Evolutionary conservation across 2,113 vertebrate genomes (phyloP).

Genomic region (Formicarius rufipectus): DNA sequence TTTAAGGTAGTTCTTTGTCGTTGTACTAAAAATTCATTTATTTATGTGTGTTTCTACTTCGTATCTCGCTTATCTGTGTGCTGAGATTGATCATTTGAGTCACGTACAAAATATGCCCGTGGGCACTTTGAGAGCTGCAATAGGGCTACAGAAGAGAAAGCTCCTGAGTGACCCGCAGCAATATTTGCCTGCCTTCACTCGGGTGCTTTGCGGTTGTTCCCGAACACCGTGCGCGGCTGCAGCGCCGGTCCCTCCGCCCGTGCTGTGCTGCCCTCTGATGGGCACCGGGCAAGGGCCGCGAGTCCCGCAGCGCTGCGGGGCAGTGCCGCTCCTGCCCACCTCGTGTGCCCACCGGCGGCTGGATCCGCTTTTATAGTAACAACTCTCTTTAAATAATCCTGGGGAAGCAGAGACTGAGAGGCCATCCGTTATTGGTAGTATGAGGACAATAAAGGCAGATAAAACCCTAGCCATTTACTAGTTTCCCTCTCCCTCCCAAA

Average conservation of each 20-base stretch:
- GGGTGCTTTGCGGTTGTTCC: background rate
- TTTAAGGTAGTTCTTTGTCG: background rate
- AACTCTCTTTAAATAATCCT: background rate
- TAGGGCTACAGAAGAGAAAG: background rate
- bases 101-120: background rate
- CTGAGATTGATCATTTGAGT: background rate
- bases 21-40: background rate
- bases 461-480: background rate
- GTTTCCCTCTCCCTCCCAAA: background rate
- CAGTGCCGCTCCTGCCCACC: too few relatives aligned
- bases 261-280: constrained; percentile 56
- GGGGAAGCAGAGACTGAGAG: background rate
- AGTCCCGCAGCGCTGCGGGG: too few relatives aligned
- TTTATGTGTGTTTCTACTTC: background rate
- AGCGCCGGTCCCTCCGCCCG: background rate
- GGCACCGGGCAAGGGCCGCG: background rate
- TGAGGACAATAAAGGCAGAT: background rate
- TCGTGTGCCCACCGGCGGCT: background rate
- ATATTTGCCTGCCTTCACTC: background rate
- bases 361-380: background rate
- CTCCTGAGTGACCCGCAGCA: accelerated
- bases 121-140: background rate
- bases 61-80: background rate
- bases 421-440: background rate
- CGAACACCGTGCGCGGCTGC: accelerated